Evolutionary conservation across 2,888 invertebrate species (phyloP).

Genomic region (Entomobrya proxima): DNA sequence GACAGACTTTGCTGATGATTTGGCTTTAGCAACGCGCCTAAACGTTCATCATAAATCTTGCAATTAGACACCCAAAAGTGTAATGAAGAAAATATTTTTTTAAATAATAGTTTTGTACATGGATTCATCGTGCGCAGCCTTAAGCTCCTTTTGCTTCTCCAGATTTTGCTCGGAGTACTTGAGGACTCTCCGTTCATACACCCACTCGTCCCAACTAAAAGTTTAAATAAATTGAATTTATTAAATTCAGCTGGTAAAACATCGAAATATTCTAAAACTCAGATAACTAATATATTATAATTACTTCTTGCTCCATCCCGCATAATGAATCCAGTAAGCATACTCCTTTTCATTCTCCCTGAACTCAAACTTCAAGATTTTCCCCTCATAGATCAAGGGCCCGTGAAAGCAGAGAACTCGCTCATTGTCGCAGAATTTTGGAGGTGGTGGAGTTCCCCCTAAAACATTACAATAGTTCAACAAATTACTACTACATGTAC

Average conservation of each 20-base stretch:
- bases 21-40: constrained; percentile 59
- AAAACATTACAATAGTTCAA: neutral
- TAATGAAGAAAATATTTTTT: too few species aligned
- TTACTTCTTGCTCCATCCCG: constrained; percentile 99
- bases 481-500: too few species aligned
- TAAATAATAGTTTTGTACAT: constrained; percentile 64
- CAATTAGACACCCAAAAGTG: too few species aligned
- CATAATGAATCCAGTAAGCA: constrained; percentile 96
- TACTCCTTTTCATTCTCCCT: constrained; percentile 93
- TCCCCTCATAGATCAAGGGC: constrained; percentile 96
- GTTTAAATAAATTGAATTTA: too few species aligned
- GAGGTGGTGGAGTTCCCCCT: constrained; percentile 25
- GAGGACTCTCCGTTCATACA: constrained; percentile 91
- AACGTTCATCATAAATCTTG: neutral
- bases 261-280: neutral
- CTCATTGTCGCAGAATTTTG: constrained; percentile 57
- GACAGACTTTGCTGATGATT: constrained; percentile 51
- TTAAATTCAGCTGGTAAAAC: too few species aligned
- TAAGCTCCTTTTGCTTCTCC: constrained; percentile 90
- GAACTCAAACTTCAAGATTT: constrained; percentile 88
- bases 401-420: constrained; percentile 95
- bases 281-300: constrained; percentile 72
- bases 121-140: constrained; percentile 86
- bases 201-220: constrained; percentile 93
- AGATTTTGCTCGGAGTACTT: constrained; percentile 94